A percentile compares a stretch with the other conserved stretches of the same genome.
Conservation (phyloP, 2,888 invertebrate species). For the Drosophila fulvimacula region DNA sequence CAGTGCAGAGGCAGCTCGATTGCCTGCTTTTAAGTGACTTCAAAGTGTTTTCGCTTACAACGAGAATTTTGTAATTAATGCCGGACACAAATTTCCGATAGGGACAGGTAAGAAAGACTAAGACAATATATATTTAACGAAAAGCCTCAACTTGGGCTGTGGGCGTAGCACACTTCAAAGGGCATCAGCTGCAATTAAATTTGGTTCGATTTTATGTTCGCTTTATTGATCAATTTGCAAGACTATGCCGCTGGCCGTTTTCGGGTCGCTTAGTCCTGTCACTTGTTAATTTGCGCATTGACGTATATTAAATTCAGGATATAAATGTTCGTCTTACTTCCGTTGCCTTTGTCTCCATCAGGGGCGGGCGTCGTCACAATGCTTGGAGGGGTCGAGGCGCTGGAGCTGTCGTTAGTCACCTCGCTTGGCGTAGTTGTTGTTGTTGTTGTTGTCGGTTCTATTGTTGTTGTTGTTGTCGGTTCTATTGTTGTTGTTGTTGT, state of each 20-base stretch:
- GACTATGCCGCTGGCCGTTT: not conserved
- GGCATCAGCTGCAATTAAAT: conserved; percentile 26
- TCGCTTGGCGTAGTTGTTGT: conserved; percentile 20
- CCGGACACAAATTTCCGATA: conserved; percentile 11
- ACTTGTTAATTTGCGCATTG: conserved; percentile 53
- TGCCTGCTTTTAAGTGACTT: conserved; percentile 23
- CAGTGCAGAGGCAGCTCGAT: conserved; percentile 8
- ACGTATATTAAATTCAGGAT: conserved; percentile 64
- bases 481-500: too few relatives aligned
- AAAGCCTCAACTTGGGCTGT: not conserved
- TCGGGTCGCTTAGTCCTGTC: not conserved
- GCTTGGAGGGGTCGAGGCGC: conserved; percentile 7
- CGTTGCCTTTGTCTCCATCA: conserved; percentile 28
- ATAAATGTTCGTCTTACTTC: conserved; percentile 49
- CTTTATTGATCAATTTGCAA: conserved; percentile 32
- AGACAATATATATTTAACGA: not conserved
- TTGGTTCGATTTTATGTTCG: conserved; percentile 32
- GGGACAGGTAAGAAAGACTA: not conserved
- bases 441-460: too few relatives aligned
- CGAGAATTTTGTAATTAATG: conserved; percentile 32
- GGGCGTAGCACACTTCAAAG: conserved; percentile 45
- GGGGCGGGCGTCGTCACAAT: conserved; percentile 15
- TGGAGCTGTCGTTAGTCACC: not conserved
- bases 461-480: too few relatives aligned
- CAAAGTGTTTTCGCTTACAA: conserved; percentile 40